A percentile compares a stretch with the other conserved stretches of the same genome.
Evolutionary conservation across 2,888 invertebrate genomes (phyloP).

Genomic region (Stictocephala bisonia): DNA sequence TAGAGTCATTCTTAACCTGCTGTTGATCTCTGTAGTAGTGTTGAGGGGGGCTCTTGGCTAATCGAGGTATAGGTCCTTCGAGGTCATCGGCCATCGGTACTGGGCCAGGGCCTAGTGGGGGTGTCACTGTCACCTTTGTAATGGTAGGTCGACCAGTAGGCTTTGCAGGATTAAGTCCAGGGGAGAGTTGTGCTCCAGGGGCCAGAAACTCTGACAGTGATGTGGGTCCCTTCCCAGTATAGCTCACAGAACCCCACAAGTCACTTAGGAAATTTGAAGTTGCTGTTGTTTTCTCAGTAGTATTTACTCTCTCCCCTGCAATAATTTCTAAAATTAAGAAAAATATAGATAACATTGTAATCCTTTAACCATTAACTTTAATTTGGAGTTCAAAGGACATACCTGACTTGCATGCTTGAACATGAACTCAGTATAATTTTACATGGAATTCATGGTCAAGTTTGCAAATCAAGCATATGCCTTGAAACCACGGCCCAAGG

Average conservation of each 20-base stretch:
- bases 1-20: conserved; percentile 46
- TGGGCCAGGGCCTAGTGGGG: conserved; percentile 53
- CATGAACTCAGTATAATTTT: too few species aligned
- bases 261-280: conserved; percentile 41
- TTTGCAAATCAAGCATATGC: too few species aligned
- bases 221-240: conserved; percentile 60
- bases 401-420: too few species aligned
- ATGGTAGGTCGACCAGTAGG: conserved; percentile 68
- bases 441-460: too few species aligned
- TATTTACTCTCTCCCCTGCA: neutral
- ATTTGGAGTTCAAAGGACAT: too few species aligned
- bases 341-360: too few species aligned
- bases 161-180: conserved; percentile 56
- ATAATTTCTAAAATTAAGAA: too few species aligned
- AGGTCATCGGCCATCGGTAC: conserved; percentile 58
- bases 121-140: conserved; percentile 65
- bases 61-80: conserved; percentile 56
- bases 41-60: conserved; percentile 51
- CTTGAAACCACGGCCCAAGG: too few species aligned
- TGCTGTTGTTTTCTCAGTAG: conserved; percentile 20
- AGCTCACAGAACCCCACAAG: conserved; percentile 27
- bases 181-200: conserved; percentile 69
- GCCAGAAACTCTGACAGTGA: conserved; percentile 73
- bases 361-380: too few species aligned
- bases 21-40: conserved; percentile 41